Percentiles rank a stretch among this genome's conserved stretches.
Conservation (phyloP, 2,113 vertebrate species). For the Danio rerio region DNA sequence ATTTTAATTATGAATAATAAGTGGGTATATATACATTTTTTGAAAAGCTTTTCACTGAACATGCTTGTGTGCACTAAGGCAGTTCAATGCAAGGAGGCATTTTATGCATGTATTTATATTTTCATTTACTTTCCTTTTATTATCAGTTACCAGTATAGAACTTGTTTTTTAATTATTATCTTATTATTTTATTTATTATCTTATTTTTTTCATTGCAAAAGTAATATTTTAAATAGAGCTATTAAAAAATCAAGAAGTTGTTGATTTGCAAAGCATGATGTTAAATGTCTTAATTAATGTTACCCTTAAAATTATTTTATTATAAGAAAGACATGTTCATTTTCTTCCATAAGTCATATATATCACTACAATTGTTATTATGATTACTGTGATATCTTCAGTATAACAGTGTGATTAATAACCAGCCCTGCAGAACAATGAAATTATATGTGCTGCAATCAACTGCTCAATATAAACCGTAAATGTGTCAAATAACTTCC, state of each 20-base stretch:
- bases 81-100: background rate
- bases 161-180: too few species aligned
- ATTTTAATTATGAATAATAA: background rate
- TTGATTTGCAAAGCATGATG: background rate
- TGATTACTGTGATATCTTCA: slow-evolving; percentile 2
- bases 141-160: too few species aligned
- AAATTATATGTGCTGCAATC: background rate
- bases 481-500: slow-evolving; percentile 22
- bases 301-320: background rate
- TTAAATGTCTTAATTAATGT: background rate
- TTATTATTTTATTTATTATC: too few species aligned
- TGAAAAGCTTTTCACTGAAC: background rate
- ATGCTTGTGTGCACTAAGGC: background rate
- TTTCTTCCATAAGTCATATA: background rate
- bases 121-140: too few species aligned
- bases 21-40: background rate
- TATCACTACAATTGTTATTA: background rate
- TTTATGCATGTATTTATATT: too few species aligned
- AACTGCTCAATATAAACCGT: slow-evolving; percentile 23
- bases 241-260: background rate
- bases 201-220: too few species aligned
- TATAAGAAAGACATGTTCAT: background rate
- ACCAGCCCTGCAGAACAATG: background rate
- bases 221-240: background rate
- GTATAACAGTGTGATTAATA: slow-evolving; percentile 1